Evolutionary conservation across 2,888 invertebrate species (phyloP), one percentile per base, ranked within the genome.

Genomic region (Anagyrus pseudococci): DNA sequence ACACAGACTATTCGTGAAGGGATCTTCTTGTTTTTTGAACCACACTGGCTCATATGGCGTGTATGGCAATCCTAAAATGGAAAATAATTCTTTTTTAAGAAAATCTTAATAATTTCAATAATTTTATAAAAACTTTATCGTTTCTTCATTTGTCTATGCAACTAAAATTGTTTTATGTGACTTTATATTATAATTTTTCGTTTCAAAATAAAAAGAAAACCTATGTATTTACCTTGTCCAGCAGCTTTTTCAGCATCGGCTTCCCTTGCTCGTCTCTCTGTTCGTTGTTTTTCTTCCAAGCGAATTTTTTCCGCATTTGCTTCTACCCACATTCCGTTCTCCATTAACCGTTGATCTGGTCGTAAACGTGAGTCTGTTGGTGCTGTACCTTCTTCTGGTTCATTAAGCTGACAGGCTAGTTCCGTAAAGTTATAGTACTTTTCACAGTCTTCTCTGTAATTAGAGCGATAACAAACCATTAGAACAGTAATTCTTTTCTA

Each of bases 271-370:
- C 94, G 86, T 55, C 98, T 84, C 68, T 85, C 88, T 7, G 87
- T 84, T 68, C 99, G 86, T 83, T 99, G 99, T 82, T 98, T 98
- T 81, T 99, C 98, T 82, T 99, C 99, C 25, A 99, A 85, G 1
- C 89, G 84, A 29, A 93, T 81, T 80, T 95, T 94, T 80, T 93
- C 93, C 1, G 83, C 79, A 82, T 97, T 97, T 63, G 96, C 96
- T 68, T 91, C 92, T 75, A 96, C 93, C 93, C 96, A 96, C 58
- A 85, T 84, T 2, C 96, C 96, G 67, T 93, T 87, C 82, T 98
- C 98, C 98, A 99, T 99, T 71, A 96, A 86, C 55, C 98, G 88
- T 84, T 99, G 99, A 86, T 99, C 99, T 62, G 98, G 98, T 60
- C 99, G 86, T 56, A 86, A 82, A 33, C 98, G 88, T 56, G 93